A percentile compares a stretch with the other conserved stretches of the same genome.
Conservation (phyloP, 2,797 vertebrate species). For the Loriculus beryllinus region DNA sequence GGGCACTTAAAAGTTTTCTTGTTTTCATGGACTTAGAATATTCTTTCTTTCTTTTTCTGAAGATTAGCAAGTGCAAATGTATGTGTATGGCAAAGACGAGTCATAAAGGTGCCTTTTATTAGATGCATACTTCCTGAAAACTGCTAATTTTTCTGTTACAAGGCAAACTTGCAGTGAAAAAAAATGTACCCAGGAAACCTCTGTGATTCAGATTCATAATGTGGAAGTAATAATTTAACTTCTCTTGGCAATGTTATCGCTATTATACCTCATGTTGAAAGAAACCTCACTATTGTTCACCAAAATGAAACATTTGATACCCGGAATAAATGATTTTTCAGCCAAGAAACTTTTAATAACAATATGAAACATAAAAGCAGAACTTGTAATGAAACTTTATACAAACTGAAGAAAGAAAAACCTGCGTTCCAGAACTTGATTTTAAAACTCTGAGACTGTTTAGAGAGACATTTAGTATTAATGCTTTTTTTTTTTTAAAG, state of each 20-base stretch:
- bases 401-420: background rate
- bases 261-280: background rate
- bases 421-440: background rate
- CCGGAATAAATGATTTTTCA: background rate
- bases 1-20: background rate
- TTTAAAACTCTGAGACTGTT: background rate
- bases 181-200: background rate
- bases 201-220: background rate
- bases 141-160: background rate
- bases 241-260: background rate
- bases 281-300: slow-evolving; percentile 3
- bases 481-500: background rate
- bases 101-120: background rate
- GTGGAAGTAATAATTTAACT: background rate
- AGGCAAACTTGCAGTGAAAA: background rate
- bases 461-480: background rate
- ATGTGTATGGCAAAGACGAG: background rate
- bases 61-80: background rate
- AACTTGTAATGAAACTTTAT: background rate
- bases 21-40: background rate
- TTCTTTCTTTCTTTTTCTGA: background rate
- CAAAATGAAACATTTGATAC: background rate
- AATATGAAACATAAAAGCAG: slow-evolving; percentile 12
- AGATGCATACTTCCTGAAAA: background rate
- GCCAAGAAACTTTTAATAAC: slow-evolving; percentile 9